Evolutionary conservation across 2,888 invertebrate genomes (phyloP), one percentile per base, ranked within the genome.

Genomic region (Athripsodes cinereus): DNA sequence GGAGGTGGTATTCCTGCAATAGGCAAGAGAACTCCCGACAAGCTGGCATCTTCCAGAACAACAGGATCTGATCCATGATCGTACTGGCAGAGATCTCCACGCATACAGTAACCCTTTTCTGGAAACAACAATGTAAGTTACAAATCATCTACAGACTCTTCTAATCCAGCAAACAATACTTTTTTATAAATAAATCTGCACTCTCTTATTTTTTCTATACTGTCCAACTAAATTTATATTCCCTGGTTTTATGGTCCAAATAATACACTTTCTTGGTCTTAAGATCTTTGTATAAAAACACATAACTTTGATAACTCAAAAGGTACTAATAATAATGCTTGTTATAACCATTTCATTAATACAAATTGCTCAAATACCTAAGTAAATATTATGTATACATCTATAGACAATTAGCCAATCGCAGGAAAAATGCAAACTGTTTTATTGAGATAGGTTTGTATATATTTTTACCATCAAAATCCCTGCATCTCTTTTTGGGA

Each of bases 51-150:
- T 68, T 96, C 96, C 26, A 98, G 77, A 1, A 98, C 93, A 0
- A 99, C 92, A 0, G 98, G 97, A 74, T 98, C 97, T 1, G 86
- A 82, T 5, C 98, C 98, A 77, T 99, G 98, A 76, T 98, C 97
- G 81, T 87, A 99, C 3, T 92, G 93, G 71, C 99, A 99, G 61
- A 94, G 84, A 72, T 98, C 98, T 1, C 98, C 98, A 2, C 92
- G 84, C 85, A 97, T 93, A 73, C 99, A 99, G 71, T 90, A 94
- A 1, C 96, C 96, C 68, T 92, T 92, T 71, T 95, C 94, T 88
- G 79, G 16, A 72, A 54, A 6, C 5, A 26, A 26, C 3, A 26
- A 6, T 6, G 26, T 26, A n/a, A n/a, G n/a, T n/a, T n/a, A n/a
- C n/a, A n/a, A n/a, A n/a, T n/a, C n/a, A n/a, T n/a, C n/a, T n/a